Evolutionary conservation across 1,140 invertebrate species (phyloP).

Genomic region (Paraescarpia echinospica): DNA sequence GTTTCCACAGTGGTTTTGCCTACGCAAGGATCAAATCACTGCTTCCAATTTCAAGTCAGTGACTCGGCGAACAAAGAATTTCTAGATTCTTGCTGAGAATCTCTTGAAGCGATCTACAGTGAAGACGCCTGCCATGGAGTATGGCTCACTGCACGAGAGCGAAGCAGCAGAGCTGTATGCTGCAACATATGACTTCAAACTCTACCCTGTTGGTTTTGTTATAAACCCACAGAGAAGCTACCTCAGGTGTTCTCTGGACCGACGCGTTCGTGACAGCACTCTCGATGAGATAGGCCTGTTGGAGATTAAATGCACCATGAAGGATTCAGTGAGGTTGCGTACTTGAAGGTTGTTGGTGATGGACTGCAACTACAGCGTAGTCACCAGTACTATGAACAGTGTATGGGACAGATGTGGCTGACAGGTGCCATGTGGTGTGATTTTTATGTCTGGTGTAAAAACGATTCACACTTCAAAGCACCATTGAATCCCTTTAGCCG

Average conservation of each 20-base stretch:
- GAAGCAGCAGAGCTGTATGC: neutral
- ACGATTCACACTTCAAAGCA: conserved; percentile 11
- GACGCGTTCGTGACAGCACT: neutral
- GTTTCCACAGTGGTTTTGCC: neutral
- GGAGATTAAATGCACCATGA: neutral
- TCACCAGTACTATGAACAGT: conserved; percentile 24
- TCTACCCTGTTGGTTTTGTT: neutral
- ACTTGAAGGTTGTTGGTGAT: neutral
- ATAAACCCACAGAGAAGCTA: neutral
- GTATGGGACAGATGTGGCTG: conserved; percentile 2
- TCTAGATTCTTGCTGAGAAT: neutral
- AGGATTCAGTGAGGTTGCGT: neutral
- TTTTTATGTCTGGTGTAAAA: neutral
- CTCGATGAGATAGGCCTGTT: neutral
- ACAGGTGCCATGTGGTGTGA: conserved; percentile 19
- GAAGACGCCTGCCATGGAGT: neutral
- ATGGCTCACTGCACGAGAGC: neutral
- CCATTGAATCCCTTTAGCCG: no score
- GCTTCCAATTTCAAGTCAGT: neutral
- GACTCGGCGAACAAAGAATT: neutral
- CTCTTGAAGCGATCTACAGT: neutral
- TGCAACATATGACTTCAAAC: neutral
- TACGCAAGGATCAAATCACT: neutral
- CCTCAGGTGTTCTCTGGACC: neutral
- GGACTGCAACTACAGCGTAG: neutral